A percentile compares a stretch with the other conserved stretches of the same genome.
Conservation (phyloP, 1,140 invertebrate species). For the Streblospio benedicti region DNA sequence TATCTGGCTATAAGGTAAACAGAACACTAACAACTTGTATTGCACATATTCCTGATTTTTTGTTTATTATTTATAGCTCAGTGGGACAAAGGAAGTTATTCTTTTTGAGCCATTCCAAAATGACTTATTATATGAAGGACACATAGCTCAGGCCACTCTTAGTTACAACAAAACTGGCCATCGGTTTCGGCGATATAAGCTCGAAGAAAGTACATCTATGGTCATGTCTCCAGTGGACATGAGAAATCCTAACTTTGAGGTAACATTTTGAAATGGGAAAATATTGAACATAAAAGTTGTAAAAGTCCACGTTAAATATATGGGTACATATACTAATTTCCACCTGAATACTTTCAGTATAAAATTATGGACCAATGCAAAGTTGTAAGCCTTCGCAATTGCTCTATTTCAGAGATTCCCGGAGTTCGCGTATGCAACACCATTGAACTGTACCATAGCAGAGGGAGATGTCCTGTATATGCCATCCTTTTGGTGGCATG, state of each 20-base stretch:
- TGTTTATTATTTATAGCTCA: conserved; percentile 27
- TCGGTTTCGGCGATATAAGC: conserved; percentile 24
- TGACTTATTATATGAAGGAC: conserved; percentile 34
- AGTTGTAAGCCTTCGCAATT: neutral
- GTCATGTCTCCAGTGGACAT: conserved; percentile 44
- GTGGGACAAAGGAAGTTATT: conserved; percentile 36
- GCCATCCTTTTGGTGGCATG: conserved; percentile 44
- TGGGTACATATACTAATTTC: neutral
- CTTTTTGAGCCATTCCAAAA: conserved; percentile 41
- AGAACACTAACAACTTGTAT: neutral
- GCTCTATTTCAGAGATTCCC: conserved; percentile 35
- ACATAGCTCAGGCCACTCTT: conserved; percentile 38
- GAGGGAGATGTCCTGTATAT: conserved; percentile 39
- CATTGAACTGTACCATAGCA: conserved; percentile 37
- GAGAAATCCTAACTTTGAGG: conserved; percentile 31
- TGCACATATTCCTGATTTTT: neutral
- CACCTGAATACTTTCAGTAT: neutral
- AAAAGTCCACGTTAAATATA: neutral
- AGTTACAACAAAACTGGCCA: conserved; percentile 22
- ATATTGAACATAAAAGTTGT: neutral
- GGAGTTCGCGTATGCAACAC: conserved; percentile 27
- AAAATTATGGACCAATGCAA: neutral
- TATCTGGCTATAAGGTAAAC: neutral
- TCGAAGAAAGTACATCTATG: conserved; percentile 39
- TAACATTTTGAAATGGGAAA: conserved; percentile 11